A percentile compares a stretch with the other conserved stretches of the same genome.
These are phyloP conservation scores for Alcedo atthis DNA, from an alignment of 2,797 vertebrate genomes.

Conservation along the genomic window DNA sequence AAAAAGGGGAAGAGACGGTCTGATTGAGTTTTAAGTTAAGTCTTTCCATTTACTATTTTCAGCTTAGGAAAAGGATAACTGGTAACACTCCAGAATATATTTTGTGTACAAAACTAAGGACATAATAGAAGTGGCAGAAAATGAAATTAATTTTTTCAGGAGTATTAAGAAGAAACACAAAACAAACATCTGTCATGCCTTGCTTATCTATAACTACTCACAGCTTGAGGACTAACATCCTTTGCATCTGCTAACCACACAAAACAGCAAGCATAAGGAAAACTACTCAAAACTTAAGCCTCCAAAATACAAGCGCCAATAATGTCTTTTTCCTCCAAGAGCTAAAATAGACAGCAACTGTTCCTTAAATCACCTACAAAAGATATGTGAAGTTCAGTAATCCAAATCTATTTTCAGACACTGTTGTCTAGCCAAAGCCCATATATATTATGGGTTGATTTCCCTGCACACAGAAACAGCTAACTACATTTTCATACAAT, in stretches of 20 bases:
- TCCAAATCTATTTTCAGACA: background rate
- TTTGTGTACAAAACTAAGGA: background rate
- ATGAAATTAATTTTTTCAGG: background rate
- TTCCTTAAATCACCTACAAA: slow-evolving; percentile 12
- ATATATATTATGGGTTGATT: background rate
- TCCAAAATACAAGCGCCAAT: background rate
- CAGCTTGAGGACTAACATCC: background rate
- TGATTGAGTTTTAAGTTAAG: slow-evolving; percentile 25
- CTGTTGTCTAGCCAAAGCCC: background rate
- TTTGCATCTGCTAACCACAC: background rate
- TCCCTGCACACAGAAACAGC: background rate
- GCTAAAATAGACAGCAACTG: background rate
- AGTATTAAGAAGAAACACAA: background rate
- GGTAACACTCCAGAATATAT: slow-evolving; percentile 1
- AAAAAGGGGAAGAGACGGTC: background rate
- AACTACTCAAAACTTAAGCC: background rate
- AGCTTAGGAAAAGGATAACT: slow-evolving; percentile 4
- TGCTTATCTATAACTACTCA: background rate
- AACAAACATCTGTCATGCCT: background rate
- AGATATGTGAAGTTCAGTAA: background rate
- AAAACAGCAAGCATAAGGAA: background rate
- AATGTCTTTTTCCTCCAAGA: background rate
- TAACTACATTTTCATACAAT: background rate
- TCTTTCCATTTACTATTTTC: slow-evolving; percentile 16
- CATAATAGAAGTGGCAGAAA: background rate